Evolutionary conservation across 64 coral and sea anemone species (phyloP).

Genomic region (Trachythela sp.): DNA sequence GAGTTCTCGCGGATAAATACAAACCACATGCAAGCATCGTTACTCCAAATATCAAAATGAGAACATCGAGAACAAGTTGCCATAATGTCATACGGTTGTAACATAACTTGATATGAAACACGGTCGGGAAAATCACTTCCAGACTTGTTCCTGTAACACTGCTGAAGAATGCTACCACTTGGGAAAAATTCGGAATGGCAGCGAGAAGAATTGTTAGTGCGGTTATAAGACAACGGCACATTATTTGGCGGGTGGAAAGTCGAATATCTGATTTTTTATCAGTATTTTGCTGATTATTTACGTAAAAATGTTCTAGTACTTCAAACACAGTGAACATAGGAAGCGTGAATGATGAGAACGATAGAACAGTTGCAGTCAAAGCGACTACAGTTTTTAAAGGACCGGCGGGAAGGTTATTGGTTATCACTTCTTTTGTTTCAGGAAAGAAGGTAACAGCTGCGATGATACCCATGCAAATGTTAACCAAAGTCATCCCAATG

Average conservation of each 20-base stretch:
- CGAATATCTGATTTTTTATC: constrained; percentile 51
- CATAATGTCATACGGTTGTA: constrained; percentile 58
- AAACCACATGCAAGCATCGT: constrained; percentile 38
- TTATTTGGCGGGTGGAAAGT: constrained; percentile 33
- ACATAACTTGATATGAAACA: constrained; percentile 87
- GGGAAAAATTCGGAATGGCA: constrained; percentile 63
- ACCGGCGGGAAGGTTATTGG: constrained; percentile 83
- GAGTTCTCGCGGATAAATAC: constrained; percentile 53
- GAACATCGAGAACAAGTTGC: constrained; percentile 50
- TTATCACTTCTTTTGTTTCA: constrained; percentile 84
- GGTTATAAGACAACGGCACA: constrained; percentile 50
- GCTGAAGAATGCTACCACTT: constrained; percentile 73
- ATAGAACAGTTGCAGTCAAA: constrained; percentile 72
- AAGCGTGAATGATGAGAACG: constrained; percentile 82
- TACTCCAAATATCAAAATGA: constrained; percentile 59
- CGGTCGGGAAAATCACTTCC: constrained; percentile 80
- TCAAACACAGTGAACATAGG: constrained; percentile 99
- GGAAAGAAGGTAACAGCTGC: constrained; percentile 88
- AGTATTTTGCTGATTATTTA: constrained; percentile 35
- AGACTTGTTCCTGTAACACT: constrained; percentile 81
- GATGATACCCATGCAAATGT: constrained; percentile 79
- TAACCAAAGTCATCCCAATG: constrained; percentile 72
- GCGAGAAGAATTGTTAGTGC: constrained; percentile 64
- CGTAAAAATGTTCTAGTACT: constrained; percentile 60
- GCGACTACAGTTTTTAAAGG: constrained; percentile 63